A percentile compares a stretch with the other conserved stretches of the same genome.
Conservation (phyloP, 2,113 vertebrate species). For the Thalassarche chlororhynchos region DNA sequence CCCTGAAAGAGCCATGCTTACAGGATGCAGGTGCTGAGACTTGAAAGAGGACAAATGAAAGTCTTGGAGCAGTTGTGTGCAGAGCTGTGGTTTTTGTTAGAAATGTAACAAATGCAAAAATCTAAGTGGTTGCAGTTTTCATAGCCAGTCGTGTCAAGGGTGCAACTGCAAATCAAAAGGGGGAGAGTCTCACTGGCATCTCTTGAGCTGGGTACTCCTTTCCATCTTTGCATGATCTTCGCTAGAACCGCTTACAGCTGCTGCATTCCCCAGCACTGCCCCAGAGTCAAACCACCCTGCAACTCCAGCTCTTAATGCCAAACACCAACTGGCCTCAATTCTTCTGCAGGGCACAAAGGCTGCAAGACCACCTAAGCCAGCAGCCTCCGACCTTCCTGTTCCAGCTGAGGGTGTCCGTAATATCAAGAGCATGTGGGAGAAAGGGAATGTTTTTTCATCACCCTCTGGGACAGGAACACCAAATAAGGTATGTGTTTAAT, state of each 20-base stretch:
- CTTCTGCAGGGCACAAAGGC: slow-evolving; percentile 85
- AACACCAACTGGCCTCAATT: background rate
- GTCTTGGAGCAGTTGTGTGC: background rate
- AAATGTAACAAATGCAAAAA: background rate
- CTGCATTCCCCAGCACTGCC: background rate
- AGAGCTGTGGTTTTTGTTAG: background rate
- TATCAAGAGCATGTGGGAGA: slow-evolving; percentile 99
- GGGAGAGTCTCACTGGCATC: background rate
- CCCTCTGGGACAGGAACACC: slow-evolving; percentile 78
- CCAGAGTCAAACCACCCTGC: background rate
- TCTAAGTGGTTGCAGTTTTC: background rate
- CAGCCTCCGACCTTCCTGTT: slow-evolving; percentile 87
- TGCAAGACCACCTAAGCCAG: slow-evolving; percentile 80
- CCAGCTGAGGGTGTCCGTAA: slow-evolving; percentile 91
- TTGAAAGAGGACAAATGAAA: background rate
- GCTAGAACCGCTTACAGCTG: background rate
- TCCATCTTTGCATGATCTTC: background rate
- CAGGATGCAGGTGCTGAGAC: background rate
- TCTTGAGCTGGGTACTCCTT: background rate
- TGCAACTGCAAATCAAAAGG: background rate
- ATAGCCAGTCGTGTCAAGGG: background rate
- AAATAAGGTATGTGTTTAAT: slow-evolving; percentile 85
- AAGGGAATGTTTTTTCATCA: slow-evolving; percentile 88
- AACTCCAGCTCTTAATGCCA: background rate
- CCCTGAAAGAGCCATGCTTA: background rate